Evolutionary conservation across 2,797 vertebrate species (phyloP).

Genomic region (Galago senegalensis): DNA sequence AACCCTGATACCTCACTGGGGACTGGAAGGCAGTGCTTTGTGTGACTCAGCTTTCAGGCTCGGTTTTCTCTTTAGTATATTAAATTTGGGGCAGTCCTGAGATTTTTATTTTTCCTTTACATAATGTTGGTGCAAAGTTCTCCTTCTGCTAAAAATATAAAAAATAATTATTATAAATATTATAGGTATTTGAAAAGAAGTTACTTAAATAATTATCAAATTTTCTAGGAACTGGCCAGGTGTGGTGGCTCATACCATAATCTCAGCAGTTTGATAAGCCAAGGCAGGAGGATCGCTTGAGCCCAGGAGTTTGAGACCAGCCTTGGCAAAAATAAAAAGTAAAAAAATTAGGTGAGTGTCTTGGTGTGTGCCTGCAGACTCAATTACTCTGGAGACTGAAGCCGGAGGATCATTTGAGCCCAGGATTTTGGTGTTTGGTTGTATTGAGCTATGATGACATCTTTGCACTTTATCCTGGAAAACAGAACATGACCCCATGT

Average conservation of each 20-base stretch:
- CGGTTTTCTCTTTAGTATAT: not conserved
- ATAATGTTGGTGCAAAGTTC: slow-evolving; percentile 13
- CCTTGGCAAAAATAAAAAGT: not conserved
- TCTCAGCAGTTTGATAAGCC: not conserved
- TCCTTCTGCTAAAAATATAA: slow-evolving; percentile 40
- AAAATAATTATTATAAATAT: not conserved
- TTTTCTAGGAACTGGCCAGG: not conserved
- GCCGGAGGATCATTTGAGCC: not conserved
- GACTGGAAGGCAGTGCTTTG: not conserved
- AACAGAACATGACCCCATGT: not conserved
- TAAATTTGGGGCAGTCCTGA: not conserved
- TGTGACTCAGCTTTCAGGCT: not conserved
- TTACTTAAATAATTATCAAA: not conserved
- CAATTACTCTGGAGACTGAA: not conserved
- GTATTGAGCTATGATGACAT: not conserved
- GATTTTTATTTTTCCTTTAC: not conserved
- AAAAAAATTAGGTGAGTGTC: not conserved
- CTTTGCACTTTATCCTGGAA: too few species aligned
- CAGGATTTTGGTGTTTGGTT: not conserved
- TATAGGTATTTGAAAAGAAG: not conserved
- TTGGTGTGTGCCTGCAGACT: not conserved
- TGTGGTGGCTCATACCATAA: not conserved
- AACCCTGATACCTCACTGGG: not conserved
- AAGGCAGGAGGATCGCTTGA: not conserved
- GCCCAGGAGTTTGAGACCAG: not conserved